Percentiles rank a stretch among this genome's conserved stretches.
Conservation (phyloP, 2,113 vertebrate species). For the Paradisaea rubra region DNA sequence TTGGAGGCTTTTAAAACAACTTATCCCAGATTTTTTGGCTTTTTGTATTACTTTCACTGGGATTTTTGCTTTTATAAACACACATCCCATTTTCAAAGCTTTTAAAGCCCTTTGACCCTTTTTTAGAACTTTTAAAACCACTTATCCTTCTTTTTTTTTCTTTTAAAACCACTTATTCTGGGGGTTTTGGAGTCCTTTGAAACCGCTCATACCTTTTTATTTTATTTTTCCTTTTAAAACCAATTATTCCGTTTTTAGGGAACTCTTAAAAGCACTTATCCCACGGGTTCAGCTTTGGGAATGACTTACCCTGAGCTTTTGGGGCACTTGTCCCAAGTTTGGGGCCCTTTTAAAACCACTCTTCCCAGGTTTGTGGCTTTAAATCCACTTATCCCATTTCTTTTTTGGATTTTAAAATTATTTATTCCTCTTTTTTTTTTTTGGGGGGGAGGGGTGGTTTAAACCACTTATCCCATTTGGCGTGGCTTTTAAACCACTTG, state of each 20-base stretch:
- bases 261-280: too few relatives aligned
- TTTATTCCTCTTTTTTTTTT: neutral
- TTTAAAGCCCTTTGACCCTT: neutral
- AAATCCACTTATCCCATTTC: too few relatives aligned
- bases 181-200: neutral
- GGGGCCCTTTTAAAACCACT: neutral
- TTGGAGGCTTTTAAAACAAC: neutral
- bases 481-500: too few relatives aligned
- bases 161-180: neutral
- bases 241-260: neutral
- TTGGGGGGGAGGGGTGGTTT: neutral
- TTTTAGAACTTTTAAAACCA: neutral
- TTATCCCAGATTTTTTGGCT: neutral
- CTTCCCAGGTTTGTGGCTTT: neutral
- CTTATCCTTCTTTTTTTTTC: neutral
- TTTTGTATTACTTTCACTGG: neutral
- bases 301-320: accelerated
- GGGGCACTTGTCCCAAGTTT: neutral
- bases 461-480: too few relatives aligned
- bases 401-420: neutral
- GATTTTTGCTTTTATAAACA: neutral
- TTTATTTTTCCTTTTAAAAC: neutral
- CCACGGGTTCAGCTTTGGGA: too few relatives aligned
- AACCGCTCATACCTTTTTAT: neutral
- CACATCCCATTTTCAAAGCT: neutral